These are phyloP conservation scores for Axis porcinus DNA, from an alignment of 2,113 vertebrate genomes.

Conservation along the genomic window DNA sequence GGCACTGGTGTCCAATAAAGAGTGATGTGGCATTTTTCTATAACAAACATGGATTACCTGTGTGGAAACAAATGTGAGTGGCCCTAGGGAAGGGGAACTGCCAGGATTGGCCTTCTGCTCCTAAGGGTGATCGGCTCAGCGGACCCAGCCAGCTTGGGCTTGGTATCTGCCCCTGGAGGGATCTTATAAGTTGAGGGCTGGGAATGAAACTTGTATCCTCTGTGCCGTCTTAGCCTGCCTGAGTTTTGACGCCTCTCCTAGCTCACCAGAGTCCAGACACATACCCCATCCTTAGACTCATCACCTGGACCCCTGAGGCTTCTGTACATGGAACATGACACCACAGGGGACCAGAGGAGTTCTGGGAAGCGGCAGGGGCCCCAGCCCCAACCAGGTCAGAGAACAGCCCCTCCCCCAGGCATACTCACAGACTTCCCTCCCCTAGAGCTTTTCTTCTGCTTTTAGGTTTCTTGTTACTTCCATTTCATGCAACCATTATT, in stretches of 20 bases:
- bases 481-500: neutral
- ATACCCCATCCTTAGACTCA: neutral
- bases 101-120: neutral
- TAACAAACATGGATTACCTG: neutral
- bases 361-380: neutral
- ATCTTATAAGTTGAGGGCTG: neutral
- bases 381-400: neutral
- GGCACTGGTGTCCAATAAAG: constrained; percentile 61
- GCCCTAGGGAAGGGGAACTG: neutral
- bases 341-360: neutral
- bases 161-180: neutral
- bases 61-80: neutral
- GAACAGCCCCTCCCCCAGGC: rapidly evolving
- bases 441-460: neutral
- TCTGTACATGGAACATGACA: neutral
- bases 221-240: neutral
- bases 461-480: neutral
- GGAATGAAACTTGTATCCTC: neutral
- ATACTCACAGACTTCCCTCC: neutral
- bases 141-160: neutral
- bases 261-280: neutral
- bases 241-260: neutral
- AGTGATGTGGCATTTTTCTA: constrained; percentile 24
- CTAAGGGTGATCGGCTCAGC: neutral
- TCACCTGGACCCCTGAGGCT: neutral